Percentiles rank a stretch among this genome's conserved stretches.
These are phyloP conservation scores for Callipepla californica DNA, from an alignment of 2,113 vertebrate genomes.

Conservation along the genomic window DNA sequence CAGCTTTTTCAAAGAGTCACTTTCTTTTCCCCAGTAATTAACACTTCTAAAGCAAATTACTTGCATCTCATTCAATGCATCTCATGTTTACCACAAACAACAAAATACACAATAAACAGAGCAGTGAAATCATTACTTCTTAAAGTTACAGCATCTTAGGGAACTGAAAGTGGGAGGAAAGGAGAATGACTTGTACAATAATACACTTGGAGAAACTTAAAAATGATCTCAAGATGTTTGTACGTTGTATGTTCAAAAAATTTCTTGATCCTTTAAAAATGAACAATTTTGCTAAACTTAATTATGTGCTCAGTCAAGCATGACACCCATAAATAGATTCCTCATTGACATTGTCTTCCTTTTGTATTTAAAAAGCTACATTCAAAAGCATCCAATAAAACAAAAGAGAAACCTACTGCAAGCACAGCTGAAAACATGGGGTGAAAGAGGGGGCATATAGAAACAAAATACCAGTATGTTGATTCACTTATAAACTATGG, in stretches of 20 bases:
- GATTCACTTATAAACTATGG: not conserved
- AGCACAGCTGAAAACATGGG: not conserved
- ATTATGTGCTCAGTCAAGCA: not conserved
- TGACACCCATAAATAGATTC: not conserved
- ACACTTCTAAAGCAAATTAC: not conserved
- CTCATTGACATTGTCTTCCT: not conserved
- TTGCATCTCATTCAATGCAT: not conserved
- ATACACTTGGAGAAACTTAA: rapidly evolving
- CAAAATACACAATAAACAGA: not conserved
- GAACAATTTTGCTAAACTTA: not conserved
- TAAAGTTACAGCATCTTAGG: not conserved
- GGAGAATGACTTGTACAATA: not conserved
- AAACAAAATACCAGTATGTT: not conserved
- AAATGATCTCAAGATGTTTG: too few species aligned
- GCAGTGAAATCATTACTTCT: not conserved
- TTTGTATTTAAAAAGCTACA: not conserved
- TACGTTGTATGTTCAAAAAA: not conserved
- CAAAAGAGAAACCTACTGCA: not conserved
- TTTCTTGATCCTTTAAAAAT: not conserved
- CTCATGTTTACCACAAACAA: not conserved
- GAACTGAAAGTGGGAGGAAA: not conserved
- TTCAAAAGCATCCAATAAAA: not conserved
- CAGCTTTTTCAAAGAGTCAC: not conserved
- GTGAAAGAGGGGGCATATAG: not conserved
- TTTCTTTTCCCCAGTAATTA: not conserved